These are phyloP conservation scores for Asobara japonica DNA, from an alignment of 1,140 invertebrate species.

Conservation along the genomic window DNA sequence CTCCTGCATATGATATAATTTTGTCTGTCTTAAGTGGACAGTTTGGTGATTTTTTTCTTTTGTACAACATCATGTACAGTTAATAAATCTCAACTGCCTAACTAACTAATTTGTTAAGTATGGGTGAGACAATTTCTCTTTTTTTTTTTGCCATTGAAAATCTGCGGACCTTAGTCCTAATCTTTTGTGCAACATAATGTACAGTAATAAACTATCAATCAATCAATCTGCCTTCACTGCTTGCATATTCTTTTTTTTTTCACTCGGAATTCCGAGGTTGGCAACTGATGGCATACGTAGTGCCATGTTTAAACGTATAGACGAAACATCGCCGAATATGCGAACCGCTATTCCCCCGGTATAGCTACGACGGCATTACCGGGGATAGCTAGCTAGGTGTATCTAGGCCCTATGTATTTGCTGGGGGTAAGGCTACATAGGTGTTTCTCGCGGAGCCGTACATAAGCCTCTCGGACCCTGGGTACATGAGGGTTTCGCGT, in stretches of 20 bases:
- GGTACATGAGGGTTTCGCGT: constrained; percentile 36
- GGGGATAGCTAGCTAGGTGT: constrained; percentile 58
- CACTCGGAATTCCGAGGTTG: background rate
- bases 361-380: constrained; percentile 59
- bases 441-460: constrained; percentile 38
- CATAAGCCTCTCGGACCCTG: constrained; percentile 29
- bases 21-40: too few relatives aligned
- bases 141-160: too few relatives aligned
- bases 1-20: too few relatives aligned
- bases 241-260: background rate
- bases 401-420: constrained; percentile 44
- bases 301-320: background rate
- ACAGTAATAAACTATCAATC: too few relatives aligned
- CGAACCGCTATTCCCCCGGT: constrained; percentile 61
- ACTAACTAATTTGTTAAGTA: too few relatives aligned
- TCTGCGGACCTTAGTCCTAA: too few relatives aligned
- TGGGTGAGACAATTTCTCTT: too few relatives aligned
- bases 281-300: background rate
- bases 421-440: constrained; percentile 31
- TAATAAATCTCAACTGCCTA: too few relatives aligned
- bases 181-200: too few relatives aligned
- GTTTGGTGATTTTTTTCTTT: too few relatives aligned
- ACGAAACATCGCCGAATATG: constrained; percentile 53
- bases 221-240: too few relatives aligned
- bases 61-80: too few relatives aligned